These are phyloP conservation scores for Anticlea derivata DNA, from an alignment of 2,888 invertebrate genomes.

Conservation along the genomic window DNA sequence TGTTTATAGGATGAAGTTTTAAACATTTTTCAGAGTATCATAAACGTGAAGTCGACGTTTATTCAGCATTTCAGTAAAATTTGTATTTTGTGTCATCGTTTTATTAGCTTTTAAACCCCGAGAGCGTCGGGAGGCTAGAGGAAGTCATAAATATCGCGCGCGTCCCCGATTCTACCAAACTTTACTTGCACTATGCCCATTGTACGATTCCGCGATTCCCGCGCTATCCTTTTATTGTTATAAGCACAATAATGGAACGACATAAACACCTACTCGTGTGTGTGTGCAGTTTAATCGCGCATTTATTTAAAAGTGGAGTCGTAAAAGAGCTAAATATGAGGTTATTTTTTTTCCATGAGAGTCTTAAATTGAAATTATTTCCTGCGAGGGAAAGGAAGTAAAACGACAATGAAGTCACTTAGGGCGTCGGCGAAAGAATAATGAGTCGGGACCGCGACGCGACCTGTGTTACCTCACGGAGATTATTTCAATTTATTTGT, in stretches of 20 bases:
- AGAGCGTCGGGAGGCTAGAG: conserved; percentile 60
- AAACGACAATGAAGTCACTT: conserved; percentile 72
- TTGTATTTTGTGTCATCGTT: conserved; percentile 66
- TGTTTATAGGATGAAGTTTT: conserved; percentile 4
- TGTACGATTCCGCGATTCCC: conserved; percentile 26
- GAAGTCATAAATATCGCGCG: conserved; percentile 73
- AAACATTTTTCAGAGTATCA: conserved; percentile 19
- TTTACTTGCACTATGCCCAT: conserved; percentile 59
- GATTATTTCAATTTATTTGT: conserved; percentile 71
- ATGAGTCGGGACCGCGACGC: conserved; percentile 55
- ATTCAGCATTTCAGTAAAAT: conserved; percentile 51
- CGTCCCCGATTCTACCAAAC: conserved; percentile 66
- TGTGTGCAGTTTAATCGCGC: conserved; percentile 16
- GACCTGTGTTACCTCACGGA: conserved; percentile 51
- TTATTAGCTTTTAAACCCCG: conserved; percentile 70
- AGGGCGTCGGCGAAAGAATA: conserved; percentile 68
- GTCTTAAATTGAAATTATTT: conserved; percentile 69
- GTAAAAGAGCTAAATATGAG: conserved; percentile 41
- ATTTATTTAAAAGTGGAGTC: conserved; percentile 20
- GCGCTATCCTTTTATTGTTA: conserved; percentile 47
- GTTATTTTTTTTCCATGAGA: conserved; percentile 61
- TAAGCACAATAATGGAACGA: conserved; percentile 38
- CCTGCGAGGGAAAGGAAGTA: conserved; percentile 68
- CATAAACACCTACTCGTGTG: conserved; percentile 39
- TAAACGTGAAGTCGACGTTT: conserved; percentile 43